Percentiles rank a stretch among this genome's conserved stretches.
Conservation (phyloP, 2,113 vertebrate genomes). For the Acanthochromis polyacanthus region DNA sequence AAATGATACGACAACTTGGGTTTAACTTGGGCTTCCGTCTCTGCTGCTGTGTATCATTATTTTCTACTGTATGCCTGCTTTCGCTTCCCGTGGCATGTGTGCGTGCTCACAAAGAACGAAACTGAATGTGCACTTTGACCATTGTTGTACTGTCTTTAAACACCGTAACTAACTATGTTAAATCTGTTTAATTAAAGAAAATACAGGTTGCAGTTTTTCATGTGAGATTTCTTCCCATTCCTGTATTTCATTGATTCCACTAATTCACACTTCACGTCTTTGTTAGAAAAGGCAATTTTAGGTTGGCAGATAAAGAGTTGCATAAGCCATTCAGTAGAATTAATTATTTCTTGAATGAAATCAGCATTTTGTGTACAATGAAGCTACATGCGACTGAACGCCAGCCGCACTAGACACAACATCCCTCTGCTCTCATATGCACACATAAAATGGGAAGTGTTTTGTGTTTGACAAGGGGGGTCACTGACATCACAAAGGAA, state of each 20-base stretch:
- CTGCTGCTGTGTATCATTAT: neutral
- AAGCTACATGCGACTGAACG: neutral
- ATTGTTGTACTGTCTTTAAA: conserved; percentile 11
- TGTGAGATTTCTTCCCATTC: neutral
- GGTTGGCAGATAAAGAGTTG: neutral
- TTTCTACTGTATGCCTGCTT: neutral
- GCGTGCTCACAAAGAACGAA: conserved; percentile 28
- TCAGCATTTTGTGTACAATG: neutral
- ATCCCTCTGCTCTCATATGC: conserved; percentile 23
- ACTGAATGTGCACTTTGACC: conserved; percentile 24
- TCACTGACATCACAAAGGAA: conserved; percentile 44
- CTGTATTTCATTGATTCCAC: neutral
- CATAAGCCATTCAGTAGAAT: neutral
- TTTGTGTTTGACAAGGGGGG: conserved; percentile 23
- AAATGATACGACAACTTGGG: neutral
- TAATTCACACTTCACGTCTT: neutral
- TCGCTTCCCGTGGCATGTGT: conserved; percentile 15
- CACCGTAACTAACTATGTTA: neutral
- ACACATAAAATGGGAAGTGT: conserved; percentile 45
- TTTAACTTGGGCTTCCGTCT: neutral
- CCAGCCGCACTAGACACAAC: neutral
- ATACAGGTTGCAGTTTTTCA: neutral
- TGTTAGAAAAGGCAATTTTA: neutral
- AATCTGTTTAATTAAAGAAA: neutral
- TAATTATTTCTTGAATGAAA: neutral